Evolutionary conservation across 2,888 invertebrate species (phyloP).

Genomic region (Morpho helenor): DNA sequence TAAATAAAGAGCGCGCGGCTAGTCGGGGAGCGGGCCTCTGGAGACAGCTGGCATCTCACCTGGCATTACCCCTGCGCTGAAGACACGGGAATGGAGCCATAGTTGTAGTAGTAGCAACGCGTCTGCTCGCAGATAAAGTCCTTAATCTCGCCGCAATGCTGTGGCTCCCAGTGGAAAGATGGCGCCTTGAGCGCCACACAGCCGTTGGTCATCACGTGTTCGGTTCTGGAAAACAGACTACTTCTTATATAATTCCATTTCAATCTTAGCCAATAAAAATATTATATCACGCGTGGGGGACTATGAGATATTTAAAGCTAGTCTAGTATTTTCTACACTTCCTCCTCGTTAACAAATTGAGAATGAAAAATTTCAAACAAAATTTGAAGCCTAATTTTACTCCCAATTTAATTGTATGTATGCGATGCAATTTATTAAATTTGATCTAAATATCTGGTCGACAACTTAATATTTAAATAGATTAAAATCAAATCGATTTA

Average conservation of each 20-base stretch:
- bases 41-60: slow-evolving; percentile 84
- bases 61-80: slow-evolving; percentile 94
- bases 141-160: slow-evolving; percentile 90
- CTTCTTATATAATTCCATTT: slow-evolving; percentile 51
- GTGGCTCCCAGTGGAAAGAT: slow-evolving; percentile 88
- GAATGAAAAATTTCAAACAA: no score
- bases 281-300: neutral
- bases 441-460: no score
- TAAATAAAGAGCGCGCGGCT: slow-evolving; percentile 57
- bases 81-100: slow-evolving; percentile 93
- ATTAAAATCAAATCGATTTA: no score
- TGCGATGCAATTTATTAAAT: no score
- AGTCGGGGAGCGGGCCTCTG: slow-evolving; percentile 73
- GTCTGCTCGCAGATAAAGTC: slow-evolving; percentile 95
- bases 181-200: slow-evolving; percentile 89
- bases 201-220: slow-evolving; percentile 81
- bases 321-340: no score
- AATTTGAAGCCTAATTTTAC: no score
- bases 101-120: slow-evolving; percentile 94
- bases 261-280: slow-evolving; percentile 16
- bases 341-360: no score
- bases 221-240: slow-evolving; percentile 77
- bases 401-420: no score
- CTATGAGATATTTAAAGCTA: neutral
- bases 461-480: no score